A percentile compares a stretch with the other conserved stretches of the same genome.
phyloP scores from a whole-genome alignment of 1,140 invertebrate species.

The Riptortus pedestris region DNA sequence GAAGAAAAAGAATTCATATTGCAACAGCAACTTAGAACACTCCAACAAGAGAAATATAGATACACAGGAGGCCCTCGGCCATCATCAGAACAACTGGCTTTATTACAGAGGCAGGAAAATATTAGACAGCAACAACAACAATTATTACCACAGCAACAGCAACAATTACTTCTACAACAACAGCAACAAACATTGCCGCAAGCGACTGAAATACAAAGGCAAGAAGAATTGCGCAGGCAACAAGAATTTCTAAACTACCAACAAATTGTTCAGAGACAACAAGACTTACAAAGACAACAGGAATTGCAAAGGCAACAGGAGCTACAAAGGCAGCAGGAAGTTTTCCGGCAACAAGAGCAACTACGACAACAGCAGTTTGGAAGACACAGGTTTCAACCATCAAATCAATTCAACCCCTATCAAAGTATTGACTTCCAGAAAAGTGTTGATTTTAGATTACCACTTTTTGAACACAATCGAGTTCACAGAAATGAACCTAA shows the following conservation, averaged over 20 bases:
- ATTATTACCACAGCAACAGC: background rate
- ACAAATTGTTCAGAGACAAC: conserved; percentile 36
- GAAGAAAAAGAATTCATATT: conserved; percentile 57
- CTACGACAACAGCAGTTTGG: conserved; percentile 25
- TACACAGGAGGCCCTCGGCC: background rate
- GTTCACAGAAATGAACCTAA: conserved; percentile 30
- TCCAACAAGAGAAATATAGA: conserved; percentile 45
- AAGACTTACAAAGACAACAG: conserved; percentile 26
- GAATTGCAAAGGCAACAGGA: conserved; percentile 31
- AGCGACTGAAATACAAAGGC: conserved; percentile 31
- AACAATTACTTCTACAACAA: background rate
- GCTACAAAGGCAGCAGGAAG: conserved; percentile 31
- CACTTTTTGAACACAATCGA: conserved; percentile 34
- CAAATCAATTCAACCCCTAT: conserved; percentile 31
- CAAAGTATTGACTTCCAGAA: conserved; percentile 38
- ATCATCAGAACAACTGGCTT: background rate
- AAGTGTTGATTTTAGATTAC: conserved; percentile 37
- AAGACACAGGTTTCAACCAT: conserved; percentile 30
- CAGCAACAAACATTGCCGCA: conserved; percentile 44
- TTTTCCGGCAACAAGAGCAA: conserved; percentile 32
- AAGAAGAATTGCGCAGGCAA: conserved; percentile 23
- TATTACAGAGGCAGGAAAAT: background rate
- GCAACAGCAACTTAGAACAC: conserved; percentile 53
- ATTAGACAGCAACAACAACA: conserved; percentile 41
- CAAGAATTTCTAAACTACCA: background rate